Conservation (phyloP, 2,797 vertebrate genomes). For the Sorex maritimensis region DNA sequence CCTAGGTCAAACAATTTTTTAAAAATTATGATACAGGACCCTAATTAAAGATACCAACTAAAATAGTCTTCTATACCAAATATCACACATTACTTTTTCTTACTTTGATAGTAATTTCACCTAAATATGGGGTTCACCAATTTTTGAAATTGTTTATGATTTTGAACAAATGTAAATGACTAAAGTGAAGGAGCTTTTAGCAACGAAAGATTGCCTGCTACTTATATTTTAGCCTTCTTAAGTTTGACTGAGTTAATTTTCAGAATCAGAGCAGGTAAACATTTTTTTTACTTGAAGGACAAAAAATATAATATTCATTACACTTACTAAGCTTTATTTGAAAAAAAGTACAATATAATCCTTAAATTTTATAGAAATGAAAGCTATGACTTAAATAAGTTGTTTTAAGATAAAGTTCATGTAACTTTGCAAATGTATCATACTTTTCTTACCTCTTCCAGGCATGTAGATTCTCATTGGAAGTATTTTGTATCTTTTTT, state of each 20-base stretch:
- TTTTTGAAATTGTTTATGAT: background rate
- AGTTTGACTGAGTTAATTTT: background rate
- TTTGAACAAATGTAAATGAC: background rate
- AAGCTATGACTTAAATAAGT: background rate
- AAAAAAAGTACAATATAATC: background rate
- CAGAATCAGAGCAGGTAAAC: background rate
- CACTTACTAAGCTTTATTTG: constrained; percentile 37
- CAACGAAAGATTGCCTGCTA: accelerated
- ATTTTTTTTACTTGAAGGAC: constrained; percentile 4
- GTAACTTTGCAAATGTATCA: background rate
- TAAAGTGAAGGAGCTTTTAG: background rate
- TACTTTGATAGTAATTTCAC: background rate
- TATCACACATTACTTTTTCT: background rate
- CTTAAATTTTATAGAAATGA: constrained; percentile 1
- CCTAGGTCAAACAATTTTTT: background rate
- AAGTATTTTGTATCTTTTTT: constrained; percentile 12
- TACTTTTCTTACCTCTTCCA: constrained; percentile 9
- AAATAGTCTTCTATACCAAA: background rate
- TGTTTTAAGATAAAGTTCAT: background rate
- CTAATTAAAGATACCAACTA: background rate
- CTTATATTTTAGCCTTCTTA: background rate
- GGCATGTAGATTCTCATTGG: background rate
- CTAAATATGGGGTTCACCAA: background rate
- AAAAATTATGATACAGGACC: background rate
- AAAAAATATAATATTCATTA: background rate